Evolutionary conservation across 2,888 invertebrate genomes (phyloP).

Genomic region (Phyllotreta cruciferae): DNA sequence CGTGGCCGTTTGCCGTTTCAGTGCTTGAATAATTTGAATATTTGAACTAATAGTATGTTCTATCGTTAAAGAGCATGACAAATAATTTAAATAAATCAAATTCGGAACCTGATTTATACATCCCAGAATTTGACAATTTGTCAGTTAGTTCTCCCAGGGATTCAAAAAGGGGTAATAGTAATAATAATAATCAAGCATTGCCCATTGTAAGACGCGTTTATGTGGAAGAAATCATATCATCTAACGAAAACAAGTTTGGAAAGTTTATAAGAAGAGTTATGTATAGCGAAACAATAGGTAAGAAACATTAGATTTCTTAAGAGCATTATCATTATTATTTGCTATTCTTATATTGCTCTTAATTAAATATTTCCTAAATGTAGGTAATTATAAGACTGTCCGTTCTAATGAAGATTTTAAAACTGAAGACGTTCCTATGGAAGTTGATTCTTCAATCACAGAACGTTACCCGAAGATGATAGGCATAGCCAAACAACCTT

Average conservation of each 20-base stretch:
- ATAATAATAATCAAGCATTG: slow-evolving; percentile 5
- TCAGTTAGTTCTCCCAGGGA: slow-evolving; percentile 12
- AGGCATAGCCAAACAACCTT: slow-evolving; percentile 1
- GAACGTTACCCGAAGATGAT: slow-evolving; percentile 25
- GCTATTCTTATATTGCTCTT: too few relatives aligned
- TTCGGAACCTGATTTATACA: slow-evolving; percentile 36
- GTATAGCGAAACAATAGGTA: slow-evolving; percentile 13
- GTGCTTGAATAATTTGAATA: too few relatives aligned
- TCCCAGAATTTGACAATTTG: slow-evolving; percentile 25
- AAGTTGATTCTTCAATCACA: slow-evolving; percentile 26
- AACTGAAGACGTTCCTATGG: slow-evolving; percentile 29
- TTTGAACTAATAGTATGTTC: not conserved
- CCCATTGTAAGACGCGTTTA: slow-evolving; percentile 22
- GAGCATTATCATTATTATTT: too few relatives aligned
- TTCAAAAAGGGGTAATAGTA: not conserved
- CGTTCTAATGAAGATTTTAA: not conserved
- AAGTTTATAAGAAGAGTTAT: slow-evolving; percentile 6
- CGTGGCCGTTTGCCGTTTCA: too few relatives aligned
- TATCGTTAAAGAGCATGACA: slow-evolving; percentile 2
- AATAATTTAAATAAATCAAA: slow-evolving; percentile 34
- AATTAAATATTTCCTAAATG: too few relatives aligned
- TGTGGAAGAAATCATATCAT: slow-evolving; percentile 15
- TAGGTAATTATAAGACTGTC: not conserved
- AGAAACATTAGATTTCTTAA: not conserved
- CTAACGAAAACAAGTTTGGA: not conserved